Evolutionary conservation across 2,797 vertebrate species (phyloP).

Genomic region (Enteromius anoplus): DNA sequence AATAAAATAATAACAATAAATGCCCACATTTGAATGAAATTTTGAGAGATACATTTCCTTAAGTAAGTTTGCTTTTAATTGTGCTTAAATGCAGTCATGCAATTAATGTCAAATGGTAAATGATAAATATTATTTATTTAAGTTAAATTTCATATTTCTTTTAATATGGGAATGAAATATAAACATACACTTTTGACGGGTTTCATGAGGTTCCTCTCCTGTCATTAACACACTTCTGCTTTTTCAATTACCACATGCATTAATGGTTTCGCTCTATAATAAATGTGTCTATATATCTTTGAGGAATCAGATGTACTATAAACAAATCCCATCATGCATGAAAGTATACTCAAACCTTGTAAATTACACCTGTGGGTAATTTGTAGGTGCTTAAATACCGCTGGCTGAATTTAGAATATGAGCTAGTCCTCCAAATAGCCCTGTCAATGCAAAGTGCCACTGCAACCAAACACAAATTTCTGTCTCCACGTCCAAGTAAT

Average conservation of each 20-base stretch:
- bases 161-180: not conserved
- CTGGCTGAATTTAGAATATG: conserved; percentile 37
- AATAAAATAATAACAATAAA: not conserved
- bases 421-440: conserved; percentile 28
- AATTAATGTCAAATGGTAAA: not conserved
- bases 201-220: not conserved
- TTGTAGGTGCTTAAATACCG: conserved; percentile 26
- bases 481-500: conserved; percentile 51
- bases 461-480: conserved; percentile 38
- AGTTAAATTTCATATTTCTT: not conserved
- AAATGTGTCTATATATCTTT: not conserved
- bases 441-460: conserved; percentile 51
- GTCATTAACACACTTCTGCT: not conserved
- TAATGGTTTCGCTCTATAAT: not conserved
- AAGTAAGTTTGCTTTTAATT: not conserved
- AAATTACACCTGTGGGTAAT: conserved; percentile 31
- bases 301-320: not conserved
- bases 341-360: not conserved
- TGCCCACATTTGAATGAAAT: not conserved
- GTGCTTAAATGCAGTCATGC: not conserved
- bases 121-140: not conserved
- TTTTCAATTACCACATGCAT: not conserved
- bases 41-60: not conserved
- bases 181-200: not conserved
- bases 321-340: not conserved